Evolutionary conservation across 2,113 vertebrate genomes (phyloP).

Genomic region (Chunga burmeisteri): DNA sequence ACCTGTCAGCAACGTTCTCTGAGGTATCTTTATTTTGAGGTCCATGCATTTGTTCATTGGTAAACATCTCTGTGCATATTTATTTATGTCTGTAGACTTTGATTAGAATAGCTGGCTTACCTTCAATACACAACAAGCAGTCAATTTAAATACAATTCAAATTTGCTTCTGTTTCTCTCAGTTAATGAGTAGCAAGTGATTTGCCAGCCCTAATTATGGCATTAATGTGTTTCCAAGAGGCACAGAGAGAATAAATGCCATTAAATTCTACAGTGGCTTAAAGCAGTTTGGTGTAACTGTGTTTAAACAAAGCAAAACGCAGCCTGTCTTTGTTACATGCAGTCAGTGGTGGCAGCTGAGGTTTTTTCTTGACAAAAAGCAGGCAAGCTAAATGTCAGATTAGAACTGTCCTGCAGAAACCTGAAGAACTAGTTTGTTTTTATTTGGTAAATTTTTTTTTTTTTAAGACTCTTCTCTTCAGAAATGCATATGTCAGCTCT

Average conservation of each 20-base stretch:
- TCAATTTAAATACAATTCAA: not conserved
- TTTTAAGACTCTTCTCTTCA: not conserved
- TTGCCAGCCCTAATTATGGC: not conserved
- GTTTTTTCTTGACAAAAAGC: not conserved
- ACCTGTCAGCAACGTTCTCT: not conserved
- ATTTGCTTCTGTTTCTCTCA: constrained; percentile 16
- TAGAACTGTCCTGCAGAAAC: not conserved
- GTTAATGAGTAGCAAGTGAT: constrained; percentile 26
- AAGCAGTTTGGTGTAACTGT: not conserved
- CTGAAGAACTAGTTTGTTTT: not conserved
- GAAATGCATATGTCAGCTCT: not conserved
- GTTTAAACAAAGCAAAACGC: not conserved
- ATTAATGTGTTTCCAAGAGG: constrained; percentile 18
- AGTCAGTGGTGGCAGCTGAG: not conserved
- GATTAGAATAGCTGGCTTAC: constrained; percentile 6
- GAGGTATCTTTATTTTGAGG: not conserved
- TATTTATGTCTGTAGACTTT: not conserved
- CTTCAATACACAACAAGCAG: not conserved
- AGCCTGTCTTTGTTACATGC: not conserved
- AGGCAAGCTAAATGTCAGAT: not conserved
- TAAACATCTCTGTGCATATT: not conserved
- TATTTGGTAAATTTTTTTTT: not conserved
- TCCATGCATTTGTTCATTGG: not conserved
- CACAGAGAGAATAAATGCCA: not conserved
- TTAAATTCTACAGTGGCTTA: not conserved